Base-by-base conservation (phyloP, 2,797 vertebrate genomes). In the Amazonetta brasiliensis region DNA sequence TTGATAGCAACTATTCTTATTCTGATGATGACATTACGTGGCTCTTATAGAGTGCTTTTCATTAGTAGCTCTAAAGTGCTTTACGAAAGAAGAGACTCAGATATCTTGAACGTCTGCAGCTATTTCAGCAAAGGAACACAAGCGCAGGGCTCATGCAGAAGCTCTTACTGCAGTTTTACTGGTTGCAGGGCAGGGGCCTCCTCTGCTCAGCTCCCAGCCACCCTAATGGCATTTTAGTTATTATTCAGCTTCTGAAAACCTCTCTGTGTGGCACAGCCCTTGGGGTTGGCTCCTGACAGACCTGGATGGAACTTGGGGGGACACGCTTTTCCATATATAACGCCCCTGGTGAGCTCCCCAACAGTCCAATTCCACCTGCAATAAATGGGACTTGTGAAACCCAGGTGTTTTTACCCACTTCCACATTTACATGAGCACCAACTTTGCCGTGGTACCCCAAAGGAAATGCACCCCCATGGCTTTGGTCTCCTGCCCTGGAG, bases 11-110 rank as follows among this genome's bases (percentile, higher is more conserved):
- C 89, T 94, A 31, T 94, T 90, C 81, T 94, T 92, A 77, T 71
- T 59, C 89, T 37, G 87, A 9, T 35, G 92, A 50, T 91, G 91
- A 54, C 11, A 64, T 71, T 69, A 22, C 2, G 5, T 59, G 87
- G 75, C 87, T 88, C 89, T 95, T 74, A 25, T 89, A 48, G 44
- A 6, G 79, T 33, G 91, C 92, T 94, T 95, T 94, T 96, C 91
- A 94, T 96, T 91, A 94, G 94, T 30, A 85, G 90, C 79, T 95
- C 93, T 91, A 80, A 96, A 96, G 87, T 94, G 91, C 94, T 94
- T 94, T 62, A 81, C 85, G 73, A 94, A 84, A 83, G 91, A 39
- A 46, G 83, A 89, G 72, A 25, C 67, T 89, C 89, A 44, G 85
- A 84, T 86, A 87, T 67, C 90, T 95, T 15, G 0, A 20, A 48